phyloP scores from a whole-genome alignment of 2,113 vertebrate genomes.

The Lanius collurio region DNA sequence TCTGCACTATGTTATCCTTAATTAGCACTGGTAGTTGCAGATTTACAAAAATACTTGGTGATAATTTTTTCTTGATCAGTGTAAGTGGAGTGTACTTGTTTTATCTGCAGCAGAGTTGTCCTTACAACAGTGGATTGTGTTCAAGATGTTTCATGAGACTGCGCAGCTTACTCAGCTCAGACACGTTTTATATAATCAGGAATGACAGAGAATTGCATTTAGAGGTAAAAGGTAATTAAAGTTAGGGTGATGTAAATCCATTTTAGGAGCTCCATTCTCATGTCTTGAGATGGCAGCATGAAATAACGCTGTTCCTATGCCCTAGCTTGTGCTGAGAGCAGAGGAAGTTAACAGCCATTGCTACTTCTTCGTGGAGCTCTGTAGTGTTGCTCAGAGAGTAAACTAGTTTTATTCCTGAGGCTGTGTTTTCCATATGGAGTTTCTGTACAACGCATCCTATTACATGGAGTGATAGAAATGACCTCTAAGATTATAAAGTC shows the following conservation, averaged over 20 bases:
- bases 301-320: background rate
- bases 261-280: background rate
- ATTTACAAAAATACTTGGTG: background rate
- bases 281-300: background rate
- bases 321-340: background rate
- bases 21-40: background rate
- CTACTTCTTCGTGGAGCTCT: background rate
- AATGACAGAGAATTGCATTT: background rate
- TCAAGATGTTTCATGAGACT: background rate
- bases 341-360: background rate
- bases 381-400: background rate
- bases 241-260: background rate
- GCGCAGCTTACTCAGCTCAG: background rate
- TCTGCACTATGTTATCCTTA: background rate
- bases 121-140: background rate
- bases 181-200: background rate
- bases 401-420: background rate
- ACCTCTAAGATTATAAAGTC: background rate
- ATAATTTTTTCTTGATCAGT: slow-evolving; percentile 33
- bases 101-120: background rate
- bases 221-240: background rate
- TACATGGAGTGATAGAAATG: background rate
- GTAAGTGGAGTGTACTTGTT: background rate
- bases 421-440: background rate
- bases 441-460: background rate